Conservation (phyloP, 2,888 invertebrate species). For the Aleiodes testaceus region DNA sequence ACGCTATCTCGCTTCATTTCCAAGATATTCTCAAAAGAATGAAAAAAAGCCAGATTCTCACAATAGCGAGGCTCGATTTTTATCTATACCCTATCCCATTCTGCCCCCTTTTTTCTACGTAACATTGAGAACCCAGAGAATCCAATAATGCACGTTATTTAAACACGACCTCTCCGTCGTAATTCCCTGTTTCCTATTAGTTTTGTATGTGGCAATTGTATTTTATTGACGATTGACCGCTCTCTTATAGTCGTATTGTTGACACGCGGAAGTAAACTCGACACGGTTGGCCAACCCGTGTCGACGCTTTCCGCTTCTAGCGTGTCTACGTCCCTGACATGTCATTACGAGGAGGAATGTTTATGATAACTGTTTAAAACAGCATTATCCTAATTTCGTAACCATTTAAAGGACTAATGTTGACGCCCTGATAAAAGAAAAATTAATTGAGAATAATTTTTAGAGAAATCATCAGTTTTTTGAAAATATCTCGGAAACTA, state of each 20-base stretch:
- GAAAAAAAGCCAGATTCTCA: too few relatives aligned
- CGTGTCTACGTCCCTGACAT: slow-evolving; percentile 24
- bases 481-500: too few relatives aligned
- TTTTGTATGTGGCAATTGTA: slow-evolving; percentile 34
- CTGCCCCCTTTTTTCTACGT: too few relatives aligned
- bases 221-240: slow-evolving; percentile 41
- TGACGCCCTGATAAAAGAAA: too few relatives aligned
- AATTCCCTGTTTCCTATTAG: slow-evolving; percentile 23
- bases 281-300: slow-evolving; percentile 51
- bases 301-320: slow-evolving; percentile 50
- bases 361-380: slow-evolving; percentile 8
- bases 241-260: slow-evolving; percentile 47
- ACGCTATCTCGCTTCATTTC: too few relatives aligned
- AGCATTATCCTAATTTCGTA: neutral
- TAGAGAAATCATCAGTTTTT: too few relatives aligned
- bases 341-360: slow-evolving; percentile 1
- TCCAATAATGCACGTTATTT: neutral
- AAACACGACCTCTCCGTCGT: neutral
- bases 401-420: too few relatives aligned
- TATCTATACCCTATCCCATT: too few relatives aligned
- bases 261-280: slow-evolving; percentile 53
- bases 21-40: too few relatives aligned
- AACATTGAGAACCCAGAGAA: too few relatives aligned
- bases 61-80: too few relatives aligned
- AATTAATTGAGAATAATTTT: too few relatives aligned